A percentile compares a stretch with the other conserved stretches of the same genome.
Evolutionary conservation across 2,113 vertebrate species (phyloP).

Genomic region (Semnopithecus entellus): DNA sequence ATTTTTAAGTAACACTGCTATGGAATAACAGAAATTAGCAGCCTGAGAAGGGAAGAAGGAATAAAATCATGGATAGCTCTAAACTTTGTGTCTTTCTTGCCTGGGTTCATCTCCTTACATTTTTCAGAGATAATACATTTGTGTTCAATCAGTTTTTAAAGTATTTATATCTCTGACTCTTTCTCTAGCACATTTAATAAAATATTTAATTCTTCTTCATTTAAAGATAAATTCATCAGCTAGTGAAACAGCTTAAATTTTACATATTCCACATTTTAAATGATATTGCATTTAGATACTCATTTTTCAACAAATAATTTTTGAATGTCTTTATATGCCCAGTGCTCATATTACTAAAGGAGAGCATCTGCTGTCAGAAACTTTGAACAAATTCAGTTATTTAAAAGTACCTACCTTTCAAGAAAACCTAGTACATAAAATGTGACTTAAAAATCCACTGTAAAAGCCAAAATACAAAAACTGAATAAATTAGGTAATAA

Average conservation of each 20-base stretch:
- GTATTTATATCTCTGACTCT: neutral
- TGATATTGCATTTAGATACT: neutral
- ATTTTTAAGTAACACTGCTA: neutral
- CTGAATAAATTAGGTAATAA: neutral
- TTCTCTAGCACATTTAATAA: neutral
- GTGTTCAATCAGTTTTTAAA: neutral
- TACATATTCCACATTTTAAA: neutral
- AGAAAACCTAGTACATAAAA: neutral
- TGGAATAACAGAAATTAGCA: neutral
- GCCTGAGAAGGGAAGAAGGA: neutral
- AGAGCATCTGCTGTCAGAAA: neutral
- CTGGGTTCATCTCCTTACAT: neutral
- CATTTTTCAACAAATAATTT: neutral
- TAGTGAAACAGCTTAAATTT: neutral
- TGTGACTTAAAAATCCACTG: conserved; percentile 9
- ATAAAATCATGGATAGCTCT: neutral
- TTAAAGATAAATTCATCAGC: neutral
- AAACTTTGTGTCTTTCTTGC: neutral
- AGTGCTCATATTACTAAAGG: neutral
- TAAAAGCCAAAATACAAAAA: neutral
- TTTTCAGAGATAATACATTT: neutral
- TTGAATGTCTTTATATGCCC: neutral
- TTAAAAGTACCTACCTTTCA: neutral
- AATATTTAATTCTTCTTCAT: neutral
- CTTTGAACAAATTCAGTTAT: neutral